Conservation (phyloP, 2,888 invertebrate species). For the Gortyna flavago region DNA sequence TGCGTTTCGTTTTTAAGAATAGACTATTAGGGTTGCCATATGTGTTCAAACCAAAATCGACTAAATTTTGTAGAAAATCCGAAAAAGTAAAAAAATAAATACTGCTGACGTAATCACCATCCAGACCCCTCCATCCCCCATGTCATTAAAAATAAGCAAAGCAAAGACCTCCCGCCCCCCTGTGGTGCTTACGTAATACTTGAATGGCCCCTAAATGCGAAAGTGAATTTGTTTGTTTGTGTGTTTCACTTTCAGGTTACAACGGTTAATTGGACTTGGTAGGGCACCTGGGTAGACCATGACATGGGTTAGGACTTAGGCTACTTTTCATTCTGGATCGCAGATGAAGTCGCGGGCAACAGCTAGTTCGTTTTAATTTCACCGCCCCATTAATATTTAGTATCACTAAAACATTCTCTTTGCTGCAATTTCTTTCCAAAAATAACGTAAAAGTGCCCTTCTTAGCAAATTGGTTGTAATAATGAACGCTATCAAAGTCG, state of each 20-base stretch:
- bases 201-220: no score
- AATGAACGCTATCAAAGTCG: constrained; percentile 10
- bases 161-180: no score
- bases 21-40: no score
- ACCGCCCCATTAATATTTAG: constrained; percentile 12
- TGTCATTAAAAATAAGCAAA: no score
- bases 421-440: constrained; percentile 3
- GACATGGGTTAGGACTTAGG: not conserved
- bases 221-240: not conserved
- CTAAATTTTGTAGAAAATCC: no score
- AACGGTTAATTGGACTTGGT: not conserved
- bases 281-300: not conserved
- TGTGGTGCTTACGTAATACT: no score
- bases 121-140: no score
- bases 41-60: no score
- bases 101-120: no score
- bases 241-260: no score
- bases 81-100: no score
- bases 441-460: not conserved
- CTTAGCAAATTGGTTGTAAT: not conserved
- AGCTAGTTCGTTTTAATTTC: not conserved
- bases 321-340: not conserved
- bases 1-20: no score
- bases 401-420: not conserved
- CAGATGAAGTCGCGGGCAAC: not conserved